Evolutionary conservation across 2,888 invertebrate species (phyloP).

Genomic region (Glyphotaelius pellucidus): DNA sequence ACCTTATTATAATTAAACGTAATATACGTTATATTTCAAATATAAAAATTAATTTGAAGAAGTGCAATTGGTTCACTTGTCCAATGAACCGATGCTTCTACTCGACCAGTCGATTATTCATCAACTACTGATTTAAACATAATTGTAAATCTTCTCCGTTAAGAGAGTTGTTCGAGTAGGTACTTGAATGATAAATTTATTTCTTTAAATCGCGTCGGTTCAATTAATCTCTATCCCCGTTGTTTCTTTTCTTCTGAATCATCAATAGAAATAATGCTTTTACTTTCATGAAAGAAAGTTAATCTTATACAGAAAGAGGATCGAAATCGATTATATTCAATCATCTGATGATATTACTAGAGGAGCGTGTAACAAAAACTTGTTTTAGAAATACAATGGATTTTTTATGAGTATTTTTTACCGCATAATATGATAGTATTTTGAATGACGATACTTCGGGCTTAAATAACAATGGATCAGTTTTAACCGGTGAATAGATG

Average conservation of each 20-base stretch:
- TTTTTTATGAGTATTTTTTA: background rate
- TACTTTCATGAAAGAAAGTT: constrained; percentile 32
- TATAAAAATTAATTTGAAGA: background rate
- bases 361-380: background rate
- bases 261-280: constrained; percentile 10
- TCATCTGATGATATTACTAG: background rate
- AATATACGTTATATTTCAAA: too few relatives aligned
- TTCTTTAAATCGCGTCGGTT: background rate
- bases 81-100: background rate
- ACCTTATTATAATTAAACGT: too few relatives aligned
- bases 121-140: constrained; percentile 2
- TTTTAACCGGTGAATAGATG: background rate
- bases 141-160: background rate
- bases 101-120: constrained; percentile 5
- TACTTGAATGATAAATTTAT: background rate
- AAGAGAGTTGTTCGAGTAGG: background rate
- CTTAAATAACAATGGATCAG: background rate
- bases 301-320: background rate
- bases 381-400: background rate
- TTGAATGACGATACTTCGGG: background rate
- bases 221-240: constrained; percentile 11
- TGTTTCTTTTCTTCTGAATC: constrained; percentile 7
- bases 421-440: background rate
- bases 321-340: background rate
- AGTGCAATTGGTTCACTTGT: constrained; percentile 9